phyloP scores from a whole-genome alignment of 2,797 vertebrate genomes.

The Rhinoraja longicauda region DNA sequence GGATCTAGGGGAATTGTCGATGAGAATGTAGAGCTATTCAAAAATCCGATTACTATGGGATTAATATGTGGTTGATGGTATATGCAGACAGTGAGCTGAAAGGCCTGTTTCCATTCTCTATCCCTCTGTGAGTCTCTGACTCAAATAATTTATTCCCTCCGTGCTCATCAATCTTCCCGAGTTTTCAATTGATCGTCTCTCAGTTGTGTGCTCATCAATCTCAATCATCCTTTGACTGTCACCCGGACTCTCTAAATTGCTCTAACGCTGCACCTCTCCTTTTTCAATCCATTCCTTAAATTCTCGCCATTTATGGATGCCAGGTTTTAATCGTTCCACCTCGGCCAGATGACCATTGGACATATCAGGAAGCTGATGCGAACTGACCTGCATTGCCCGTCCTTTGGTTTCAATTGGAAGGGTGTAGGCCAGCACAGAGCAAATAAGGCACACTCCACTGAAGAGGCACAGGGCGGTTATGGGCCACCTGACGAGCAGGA shows the following conservation, averaged over 20 bases:
- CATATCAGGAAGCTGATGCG: conserved; percentile 39
- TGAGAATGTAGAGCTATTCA: too few relatives aligned
- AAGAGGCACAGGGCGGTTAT: conserved; percentile 72
- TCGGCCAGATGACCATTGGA: not conserved
- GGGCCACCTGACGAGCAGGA: conserved; percentile 54
- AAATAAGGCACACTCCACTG: conserved; percentile 63
- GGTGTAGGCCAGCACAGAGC: conserved; percentile 65
- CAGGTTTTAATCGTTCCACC: not conserved
- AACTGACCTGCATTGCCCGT: conserved; percentile 73
- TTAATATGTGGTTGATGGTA: too few relatives aligned
- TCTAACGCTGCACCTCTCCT: not conserved
- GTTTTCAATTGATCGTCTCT: not conserved
- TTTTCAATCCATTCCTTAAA: not conserved
- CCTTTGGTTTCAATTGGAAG: conserved; percentile 85
- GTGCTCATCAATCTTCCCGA: not conserved
- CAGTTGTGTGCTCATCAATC: not conserved
- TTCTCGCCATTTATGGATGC: not conserved
- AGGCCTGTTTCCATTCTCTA: too few relatives aligned
- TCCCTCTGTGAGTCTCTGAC: too few relatives aligned
- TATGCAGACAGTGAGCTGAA: too few relatives aligned
- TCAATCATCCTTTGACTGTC: not conserved
- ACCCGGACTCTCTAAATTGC: not conserved
- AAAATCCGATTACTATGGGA: too few relatives aligned
- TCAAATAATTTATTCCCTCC: too few relatives aligned
- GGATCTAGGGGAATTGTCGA: too few relatives aligned